These are phyloP conservation scores for Flexamia atlantica DNA, from an alignment of 2,888 invertebrate species.

Conservation along the genomic window DNA sequence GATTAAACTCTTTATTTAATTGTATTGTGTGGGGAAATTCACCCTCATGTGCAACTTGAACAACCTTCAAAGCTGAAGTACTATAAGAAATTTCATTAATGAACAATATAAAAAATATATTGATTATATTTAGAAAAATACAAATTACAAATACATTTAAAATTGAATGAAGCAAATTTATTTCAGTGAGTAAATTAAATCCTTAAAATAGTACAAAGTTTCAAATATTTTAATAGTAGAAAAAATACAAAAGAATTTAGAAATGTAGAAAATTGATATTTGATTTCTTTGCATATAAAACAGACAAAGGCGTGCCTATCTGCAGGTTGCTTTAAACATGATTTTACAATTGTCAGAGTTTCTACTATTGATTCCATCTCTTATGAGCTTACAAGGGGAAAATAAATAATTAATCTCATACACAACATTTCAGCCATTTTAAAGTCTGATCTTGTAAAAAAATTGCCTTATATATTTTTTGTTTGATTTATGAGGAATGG, in stretches of 20 bases:
- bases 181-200: background rate
- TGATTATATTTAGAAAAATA: background rate
- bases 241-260: background rate
- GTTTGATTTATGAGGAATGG: too few species aligned
- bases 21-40: too few species aligned
- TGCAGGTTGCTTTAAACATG: conserved; percentile 12
- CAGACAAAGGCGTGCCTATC: background rate
- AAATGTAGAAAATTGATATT: conserved; percentile 34
- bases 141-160: background rate
- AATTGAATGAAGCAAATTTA: background rate
- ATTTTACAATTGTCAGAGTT: background rate
- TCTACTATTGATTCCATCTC: too few species aligned
- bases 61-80: too few species aligned
- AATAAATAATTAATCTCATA: too few species aligned
- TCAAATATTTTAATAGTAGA: background rate
- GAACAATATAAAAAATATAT: background rate
- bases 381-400: too few species aligned
- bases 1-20: too few species aligned
- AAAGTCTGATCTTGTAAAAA: too few species aligned
- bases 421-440: too few species aligned
- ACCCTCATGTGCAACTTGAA: too few species aligned
- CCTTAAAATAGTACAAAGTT: background rate
- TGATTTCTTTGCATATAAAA: background rate
- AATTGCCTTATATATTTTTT: too few species aligned
- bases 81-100: background rate